Evolutionary conservation across 1,140 invertebrate species (phyloP).

Genomic region (Solen grandis): DNA sequence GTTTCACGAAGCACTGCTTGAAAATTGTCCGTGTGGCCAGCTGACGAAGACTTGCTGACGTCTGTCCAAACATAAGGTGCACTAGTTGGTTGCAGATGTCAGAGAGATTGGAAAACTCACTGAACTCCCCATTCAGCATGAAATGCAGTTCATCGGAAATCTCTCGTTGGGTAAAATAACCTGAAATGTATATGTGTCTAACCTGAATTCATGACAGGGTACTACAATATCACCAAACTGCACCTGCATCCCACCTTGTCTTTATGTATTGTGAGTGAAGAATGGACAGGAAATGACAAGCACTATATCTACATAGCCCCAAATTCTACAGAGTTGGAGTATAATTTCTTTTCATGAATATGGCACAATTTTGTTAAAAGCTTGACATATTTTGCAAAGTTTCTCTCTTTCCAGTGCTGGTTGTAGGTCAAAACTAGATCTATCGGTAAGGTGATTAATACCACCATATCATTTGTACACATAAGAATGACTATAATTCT

Average conservation of each 20-base stretch:
- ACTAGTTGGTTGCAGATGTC: slow-evolving; percentile 57
- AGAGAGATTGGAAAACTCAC: slow-evolving; percentile 69
- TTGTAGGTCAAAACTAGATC: too few relatives aligned
- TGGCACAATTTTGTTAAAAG: too few relatives aligned
- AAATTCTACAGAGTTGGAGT: too few relatives aligned
- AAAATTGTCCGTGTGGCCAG: slow-evolving; percentile 67
- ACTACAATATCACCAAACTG: neutral
- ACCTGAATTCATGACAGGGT: neutral
- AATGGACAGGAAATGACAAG: neutral
- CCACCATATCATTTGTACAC: too few relatives aligned
- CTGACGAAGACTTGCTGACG: slow-evolving; percentile 67
- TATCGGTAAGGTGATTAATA: too few relatives aligned
- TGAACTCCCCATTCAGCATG: slow-evolving; percentile 66
- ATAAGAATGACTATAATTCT: too few relatives aligned
- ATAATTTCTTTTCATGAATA: too few relatives aligned
- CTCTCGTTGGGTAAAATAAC: slow-evolving; percentile 70
- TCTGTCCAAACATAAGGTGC: slow-evolving; percentile 70
- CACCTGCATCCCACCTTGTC: neutral
- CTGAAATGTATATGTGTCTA: slow-evolving; percentile 61
- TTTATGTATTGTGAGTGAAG: too few relatives aligned
- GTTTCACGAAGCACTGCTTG: slow-evolving; percentile 67
- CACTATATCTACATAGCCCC: too few relatives aligned
- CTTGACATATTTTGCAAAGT: too few relatives aligned
- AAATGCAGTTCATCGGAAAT: slow-evolving; percentile 68
- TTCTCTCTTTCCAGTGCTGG: too few relatives aligned